Conservation (phyloP, 1,140 invertebrate genomes). For the Bombyx mandarina region DNA sequence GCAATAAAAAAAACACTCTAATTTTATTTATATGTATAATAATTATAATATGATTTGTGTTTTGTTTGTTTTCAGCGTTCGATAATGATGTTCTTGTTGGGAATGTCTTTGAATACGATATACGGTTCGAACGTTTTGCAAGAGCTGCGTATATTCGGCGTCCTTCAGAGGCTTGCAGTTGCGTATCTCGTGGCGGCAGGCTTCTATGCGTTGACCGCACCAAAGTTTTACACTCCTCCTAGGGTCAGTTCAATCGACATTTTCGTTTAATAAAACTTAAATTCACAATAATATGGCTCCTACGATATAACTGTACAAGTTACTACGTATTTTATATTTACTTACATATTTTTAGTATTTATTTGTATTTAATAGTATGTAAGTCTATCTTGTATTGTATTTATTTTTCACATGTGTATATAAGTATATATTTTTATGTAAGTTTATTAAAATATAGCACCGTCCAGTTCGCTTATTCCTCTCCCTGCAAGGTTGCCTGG, state of each 20-base stretch:
- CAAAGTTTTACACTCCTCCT: slow-evolving; percentile 57
- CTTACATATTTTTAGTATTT: too few species aligned
- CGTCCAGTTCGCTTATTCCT: too few species aligned
- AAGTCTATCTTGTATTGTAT: too few species aligned
- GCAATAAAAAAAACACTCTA: not conserved
- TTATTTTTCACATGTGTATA: too few species aligned
- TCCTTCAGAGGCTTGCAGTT: slow-evolving; percentile 87
- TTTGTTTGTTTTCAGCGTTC: slow-evolving; percentile 72
- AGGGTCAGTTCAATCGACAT: slow-evolving; percentile 29
- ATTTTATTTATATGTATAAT: not conserved
- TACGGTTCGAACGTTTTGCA: slow-evolving; percentile 60
- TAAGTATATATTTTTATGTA: too few species aligned
- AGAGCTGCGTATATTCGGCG: slow-evolving; percentile 83
- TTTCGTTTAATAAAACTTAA: not conserved
- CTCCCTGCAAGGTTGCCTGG: too few species aligned
- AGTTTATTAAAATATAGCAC: too few species aligned
- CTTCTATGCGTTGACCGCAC: slow-evolving; percentile 75
- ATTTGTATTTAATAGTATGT: too few species aligned
- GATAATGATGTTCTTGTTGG: slow-evolving; percentile 81
- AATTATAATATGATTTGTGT: not conserved
- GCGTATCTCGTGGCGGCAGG: slow-evolving; percentile 82
- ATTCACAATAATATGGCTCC: too few species aligned
- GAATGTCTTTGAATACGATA: slow-evolving; percentile 78
- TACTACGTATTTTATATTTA: too few species aligned
- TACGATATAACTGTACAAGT: too few species aligned